Percentiles rank a stretch among this genome's conserved stretches.
These are phyloP conservation scores for Kryptolebias ocellatus DNA, from an alignment of 2,797 vertebrate species.

Conservation along the genomic window DNA sequence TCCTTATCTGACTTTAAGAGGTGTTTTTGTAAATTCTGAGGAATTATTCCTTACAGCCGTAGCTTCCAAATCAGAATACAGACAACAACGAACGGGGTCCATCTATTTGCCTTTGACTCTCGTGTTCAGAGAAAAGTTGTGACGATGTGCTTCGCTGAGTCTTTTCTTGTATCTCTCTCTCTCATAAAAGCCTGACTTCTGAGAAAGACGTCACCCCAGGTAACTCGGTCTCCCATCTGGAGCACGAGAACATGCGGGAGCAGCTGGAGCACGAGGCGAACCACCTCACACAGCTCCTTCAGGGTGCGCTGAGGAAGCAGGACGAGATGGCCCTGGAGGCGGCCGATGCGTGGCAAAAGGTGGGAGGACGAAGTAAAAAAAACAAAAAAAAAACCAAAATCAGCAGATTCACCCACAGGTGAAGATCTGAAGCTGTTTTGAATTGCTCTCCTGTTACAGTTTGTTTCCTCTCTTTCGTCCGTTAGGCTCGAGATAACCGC, in stretches of 20 bases:
- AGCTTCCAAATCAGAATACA: too few species aligned
- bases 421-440: not conserved
- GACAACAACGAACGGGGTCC: not conserved
- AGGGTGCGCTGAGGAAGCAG: constrained; percentile 88
- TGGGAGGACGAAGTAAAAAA: constrained; percentile 57
- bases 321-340: constrained; percentile 88
- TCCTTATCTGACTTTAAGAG: too few species aligned
- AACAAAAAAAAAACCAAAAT: not conserved
- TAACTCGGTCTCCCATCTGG: constrained; percentile 80
- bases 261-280: constrained; percentile 85
- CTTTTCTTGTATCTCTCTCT: not conserved
- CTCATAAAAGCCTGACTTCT: constrained; percentile 66
- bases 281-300: constrained; percentile 86
- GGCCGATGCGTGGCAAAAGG: constrained; percentile 87
- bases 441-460: not conserved
- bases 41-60: too few species aligned
- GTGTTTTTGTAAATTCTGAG: too few species aligned
- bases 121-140: not conserved
- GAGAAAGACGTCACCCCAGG: constrained; percentile 82
- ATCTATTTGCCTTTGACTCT: not conserved
- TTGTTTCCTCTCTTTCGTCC: not conserved
- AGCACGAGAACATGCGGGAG: constrained; percentile 83
- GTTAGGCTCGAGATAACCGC: constrained; percentile 83
- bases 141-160: not conserved
- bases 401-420: not conserved